Conservation (phyloP, 1,140 invertebrate species). For the Tetraneura akinire region DNA sequence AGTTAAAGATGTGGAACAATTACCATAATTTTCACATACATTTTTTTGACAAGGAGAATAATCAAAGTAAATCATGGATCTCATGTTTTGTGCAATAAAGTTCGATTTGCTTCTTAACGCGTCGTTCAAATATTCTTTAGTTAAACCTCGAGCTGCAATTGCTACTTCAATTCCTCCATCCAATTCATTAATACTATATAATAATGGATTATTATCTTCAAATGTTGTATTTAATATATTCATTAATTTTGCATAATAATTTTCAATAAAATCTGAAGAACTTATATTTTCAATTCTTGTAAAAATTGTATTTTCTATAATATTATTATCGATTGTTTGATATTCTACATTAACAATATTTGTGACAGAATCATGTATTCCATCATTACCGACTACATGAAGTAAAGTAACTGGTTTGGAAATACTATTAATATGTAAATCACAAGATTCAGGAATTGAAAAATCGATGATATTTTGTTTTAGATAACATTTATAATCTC, state of each 20-base stretch:
- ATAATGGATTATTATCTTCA: slow-evolving; percentile 66
- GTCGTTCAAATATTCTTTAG: slow-evolving; percentile 66
- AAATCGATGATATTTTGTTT: slow-evolving; percentile 62
- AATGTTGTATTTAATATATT: slow-evolving; percentile 70
- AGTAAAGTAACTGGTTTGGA: slow-evolving; percentile 70
- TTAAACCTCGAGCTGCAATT: slow-evolving; percentile 68
- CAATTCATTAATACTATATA: slow-evolving; percentile 75
- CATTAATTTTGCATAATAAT: slow-evolving; percentile 73
- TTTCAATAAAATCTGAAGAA: slow-evolving; percentile 72
- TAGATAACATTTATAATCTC: slow-evolving; percentile 83
- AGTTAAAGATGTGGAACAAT: slow-evolving; percentile 73
- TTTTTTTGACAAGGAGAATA: slow-evolving; percentile 73
- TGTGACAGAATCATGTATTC: slow-evolving; percentile 78
- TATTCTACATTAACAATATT: slow-evolving; percentile 84
- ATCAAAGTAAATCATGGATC: slow-evolving; percentile 64
- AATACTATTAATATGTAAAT: slow-evolving; percentile 72
- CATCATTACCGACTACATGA: slow-evolving; percentile 84
- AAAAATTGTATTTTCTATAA: slow-evolving; percentile 80
- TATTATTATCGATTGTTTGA: slow-evolving; percentile 75
- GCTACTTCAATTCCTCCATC: slow-evolving; percentile 70
- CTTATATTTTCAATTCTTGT: slow-evolving; percentile 73
- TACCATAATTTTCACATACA: slow-evolving; percentile 74
- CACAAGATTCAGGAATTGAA: slow-evolving; percentile 67
- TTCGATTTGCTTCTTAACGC: slow-evolving; percentile 63
- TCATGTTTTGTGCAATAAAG: slow-evolving; percentile 28